Base-by-base conservation (phyloP, 1,140 invertebrate genomes). In the Drosophila asahinai region DNA sequence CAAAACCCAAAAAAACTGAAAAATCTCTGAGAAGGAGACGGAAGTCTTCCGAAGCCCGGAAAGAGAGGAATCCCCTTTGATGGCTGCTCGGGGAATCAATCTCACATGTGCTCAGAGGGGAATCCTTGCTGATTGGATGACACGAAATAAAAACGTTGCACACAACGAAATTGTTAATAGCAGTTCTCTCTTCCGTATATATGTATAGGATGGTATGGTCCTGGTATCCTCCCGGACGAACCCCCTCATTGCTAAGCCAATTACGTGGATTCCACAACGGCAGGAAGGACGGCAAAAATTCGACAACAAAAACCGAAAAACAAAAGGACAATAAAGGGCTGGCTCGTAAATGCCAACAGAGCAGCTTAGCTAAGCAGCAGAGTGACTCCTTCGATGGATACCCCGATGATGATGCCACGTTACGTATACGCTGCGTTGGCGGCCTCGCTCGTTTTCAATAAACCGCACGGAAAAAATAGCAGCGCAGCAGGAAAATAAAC, bases 321-420 rank as follows among this genome's bases (percentile, higher is more conserved):
- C 82, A 84, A 86, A 86, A 86, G 83, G 74, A 86, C 82, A 86
- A 86, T 86, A 86, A 86, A 86, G 83, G 59, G 75, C 57, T 68
- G 65, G 74, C 82, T 86, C 83, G 82, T 86, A 86, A 86, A 86
- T 62, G 77, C 62, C 79, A 72, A 42, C 58, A 54, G 22, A 27
- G 57, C 38, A 66, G 59, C 63, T 66, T 62, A 73, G 77, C 57
- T 67, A 70, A 49, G 62, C 62, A 49, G 62, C 45, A n/a, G 62
- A 51, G 62, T 33, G 47, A 51, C 63, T 65, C 55, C 55, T 40
- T 27, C 54, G 62, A 55, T 55, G 62, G 64, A 19, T 47, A 47
- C 17, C 17, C 52, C 30, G 11, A 43, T 47, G 54, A 36, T 27
- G 54, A 48, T 38, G 42, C 27, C 12, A 51, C 49, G 75, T 79